Base-by-base conservation (phyloP, 1,140 invertebrate genomes). In the Apocrypta bakeri region DNA sequence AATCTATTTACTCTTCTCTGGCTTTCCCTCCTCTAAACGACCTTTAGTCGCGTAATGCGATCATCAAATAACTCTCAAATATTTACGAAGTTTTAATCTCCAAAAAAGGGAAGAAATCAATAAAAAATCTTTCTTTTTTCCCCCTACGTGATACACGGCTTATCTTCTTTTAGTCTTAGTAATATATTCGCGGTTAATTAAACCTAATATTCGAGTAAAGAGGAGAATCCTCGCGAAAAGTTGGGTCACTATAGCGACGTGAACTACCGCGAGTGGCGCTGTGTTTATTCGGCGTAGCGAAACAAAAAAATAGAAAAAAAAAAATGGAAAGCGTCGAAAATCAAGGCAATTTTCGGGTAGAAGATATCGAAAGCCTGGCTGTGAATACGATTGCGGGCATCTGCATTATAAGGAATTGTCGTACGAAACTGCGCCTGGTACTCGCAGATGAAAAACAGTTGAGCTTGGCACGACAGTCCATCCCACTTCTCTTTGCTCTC, bases 361-460 rank as follows among this genome's bases (percentile, higher is more conserved):
- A 79, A 61, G 71, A 71, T 48, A 79, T 79, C 72, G 66, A 79
- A 33, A 79, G 11, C 8, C 17, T 11, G 8, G 29, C 21, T 24
- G 68, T 79, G 72, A 79, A 79, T 72, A 72, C 56, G n/a, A 9
- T 8, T 25, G 12, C 33, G 33, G 33, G 3, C 9, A 9, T 9
- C 17, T n/a, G 48, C 48, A 56, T 56, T 17, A 17, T 48, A 48
- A 48, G 73, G 79, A 72, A 81, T 83, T 81, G 85, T 87, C 86
- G 84, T 87, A 84, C 86, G 86, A 86, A 86, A 84, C 37, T 74
- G 29, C 88, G 88, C 87, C 89, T 90, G 89, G 88, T 87, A 89
- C 3, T 9, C 88, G 88, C 87, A 86, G 85, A 88, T 84, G 85
- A 84, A 85, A 90, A 89, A 90, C 87, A 88, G 87, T 90, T 89